Conservation (phyloP, 2,888 invertebrate species). For the Conus canariensis region DNA sequence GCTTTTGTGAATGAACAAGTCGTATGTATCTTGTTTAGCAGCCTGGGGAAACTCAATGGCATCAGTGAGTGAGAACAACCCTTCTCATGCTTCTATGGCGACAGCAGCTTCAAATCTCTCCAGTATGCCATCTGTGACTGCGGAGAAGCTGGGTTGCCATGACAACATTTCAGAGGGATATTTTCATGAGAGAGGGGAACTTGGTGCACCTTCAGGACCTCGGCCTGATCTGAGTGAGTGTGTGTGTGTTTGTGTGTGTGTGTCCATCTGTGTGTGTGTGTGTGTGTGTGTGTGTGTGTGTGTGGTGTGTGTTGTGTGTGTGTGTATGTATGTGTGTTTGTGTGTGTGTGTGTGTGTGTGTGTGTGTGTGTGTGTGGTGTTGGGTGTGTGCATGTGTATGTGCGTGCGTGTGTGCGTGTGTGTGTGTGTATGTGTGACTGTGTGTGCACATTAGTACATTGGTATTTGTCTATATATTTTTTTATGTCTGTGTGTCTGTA, state of each 20-base stretch:
- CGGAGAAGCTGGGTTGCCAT: slow-evolving; percentile 46
- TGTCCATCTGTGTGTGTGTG: background rate
- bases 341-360: slow-evolving; percentile 13
- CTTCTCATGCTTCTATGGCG: slow-evolving; percentile 37
- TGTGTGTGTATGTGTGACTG: background rate
- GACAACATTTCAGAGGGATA: slow-evolving; percentile 42
- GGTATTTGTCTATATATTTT: background rate
- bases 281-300: background rate
- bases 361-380: background rate
- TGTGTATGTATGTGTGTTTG: background rate
- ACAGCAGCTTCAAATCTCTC: slow-evolving; percentile 23
- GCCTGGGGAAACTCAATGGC: slow-evolving; percentile 48
- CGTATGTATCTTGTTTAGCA: background rate
- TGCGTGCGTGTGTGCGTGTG: background rate
- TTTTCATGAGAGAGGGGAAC: slow-evolving; percentile 35
- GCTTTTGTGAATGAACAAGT: too few species aligned
- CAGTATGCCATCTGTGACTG: slow-evolving; percentile 27
- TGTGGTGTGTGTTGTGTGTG: background rate
- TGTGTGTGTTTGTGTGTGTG: slow-evolving; percentile 2
- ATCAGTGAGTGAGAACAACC: slow-evolving; percentile 43
- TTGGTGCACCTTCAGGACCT: background rate
- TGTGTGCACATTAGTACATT: background rate
- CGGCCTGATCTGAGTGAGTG: slow-evolving; percentile 28
- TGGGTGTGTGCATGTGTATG: background rate
- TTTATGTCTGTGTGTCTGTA: background rate